Conservation (phyloP, 2,113 vertebrate genomes). For the Seriola aureovittata region DNA sequence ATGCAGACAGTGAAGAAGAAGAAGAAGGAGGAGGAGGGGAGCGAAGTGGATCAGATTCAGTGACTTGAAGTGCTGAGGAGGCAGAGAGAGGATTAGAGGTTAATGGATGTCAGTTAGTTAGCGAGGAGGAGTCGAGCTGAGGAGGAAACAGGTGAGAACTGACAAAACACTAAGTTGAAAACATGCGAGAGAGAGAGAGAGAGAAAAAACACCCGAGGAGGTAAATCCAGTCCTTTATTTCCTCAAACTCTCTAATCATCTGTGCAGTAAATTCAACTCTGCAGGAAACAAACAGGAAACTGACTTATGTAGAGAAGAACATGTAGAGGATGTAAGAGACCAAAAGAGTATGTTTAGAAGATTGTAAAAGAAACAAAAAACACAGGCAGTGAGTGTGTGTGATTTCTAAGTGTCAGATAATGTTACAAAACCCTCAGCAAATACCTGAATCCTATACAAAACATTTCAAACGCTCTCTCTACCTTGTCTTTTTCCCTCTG, state of each 20-base stretch:
- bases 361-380: background rate
- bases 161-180: background rate
- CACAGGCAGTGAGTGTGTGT: conserved; percentile 47
- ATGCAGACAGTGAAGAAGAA: conserved; percentile 32
- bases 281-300: conserved; percentile 8
- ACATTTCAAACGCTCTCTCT: conserved; percentile 17
- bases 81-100: conserved; percentile 47
- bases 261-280: background rate
- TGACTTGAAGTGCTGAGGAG: conserved; percentile 37
- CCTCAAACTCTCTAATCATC: background rate
- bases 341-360: conserved; percentile 30
- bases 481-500: conserved; percentile 95
- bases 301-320: conserved; percentile 2
- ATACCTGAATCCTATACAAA: background rate
- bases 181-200: conserved; percentile 32
- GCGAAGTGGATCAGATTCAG: background rate
- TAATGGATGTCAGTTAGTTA: conserved; percentile 53
- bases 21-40: background rate
- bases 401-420: background rate
- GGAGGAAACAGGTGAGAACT: background rate
- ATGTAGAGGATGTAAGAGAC: conserved; percentile 31
- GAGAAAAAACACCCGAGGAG: conserved; percentile 24
- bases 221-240: background rate
- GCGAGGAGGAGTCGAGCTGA: conserved; percentile 11
- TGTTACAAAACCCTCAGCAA: background rate